Evolutionary conservation across 2,113 vertebrate genomes (phyloP).

Genomic region (Myiopsitta monachus): DNA sequence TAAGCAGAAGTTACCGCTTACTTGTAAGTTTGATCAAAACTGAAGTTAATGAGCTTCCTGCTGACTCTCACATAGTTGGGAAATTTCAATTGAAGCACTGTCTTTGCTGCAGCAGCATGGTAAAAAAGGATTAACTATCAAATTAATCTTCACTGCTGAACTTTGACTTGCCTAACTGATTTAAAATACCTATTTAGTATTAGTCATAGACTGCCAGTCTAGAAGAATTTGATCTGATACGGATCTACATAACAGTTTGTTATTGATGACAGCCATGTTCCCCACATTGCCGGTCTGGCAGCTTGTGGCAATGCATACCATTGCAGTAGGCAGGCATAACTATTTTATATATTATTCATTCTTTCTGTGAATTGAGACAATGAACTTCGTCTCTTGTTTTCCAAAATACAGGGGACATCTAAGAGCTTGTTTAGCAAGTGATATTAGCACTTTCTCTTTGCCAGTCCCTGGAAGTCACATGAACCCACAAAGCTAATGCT

Average conservation of each 20-base stretch:
- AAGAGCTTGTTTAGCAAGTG: not conserved
- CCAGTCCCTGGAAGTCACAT: not conserved
- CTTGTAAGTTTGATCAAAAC: not conserved
- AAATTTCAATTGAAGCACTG: not conserved
- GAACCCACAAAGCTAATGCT: not conserved
- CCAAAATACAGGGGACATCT: not conserved
- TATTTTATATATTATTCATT: not conserved
- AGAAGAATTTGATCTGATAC: not conserved
- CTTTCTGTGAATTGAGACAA: not conserved
- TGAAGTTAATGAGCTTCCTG: not conserved
- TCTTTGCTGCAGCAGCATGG: not conserved
- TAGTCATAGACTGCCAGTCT: not conserved
- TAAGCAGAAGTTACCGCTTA: not conserved
- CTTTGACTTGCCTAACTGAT: not conserved
- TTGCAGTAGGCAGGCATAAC: not conserved
- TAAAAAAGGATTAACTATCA: not conserved
- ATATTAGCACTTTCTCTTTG: not conserved
- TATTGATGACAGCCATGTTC: not conserved
- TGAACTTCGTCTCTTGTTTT: not conserved
- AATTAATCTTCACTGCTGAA: not conserved
- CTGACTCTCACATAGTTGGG: not conserved
- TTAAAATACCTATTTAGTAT: not conserved
- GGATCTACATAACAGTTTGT: not conserved
- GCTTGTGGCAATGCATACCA: not conserved
- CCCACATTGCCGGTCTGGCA: not conserved